These are phyloP conservation scores for Oophaga pumilio DNA, from an alignment of 2,113 vertebrate genomes.

Conservation along the genomic window DNA sequence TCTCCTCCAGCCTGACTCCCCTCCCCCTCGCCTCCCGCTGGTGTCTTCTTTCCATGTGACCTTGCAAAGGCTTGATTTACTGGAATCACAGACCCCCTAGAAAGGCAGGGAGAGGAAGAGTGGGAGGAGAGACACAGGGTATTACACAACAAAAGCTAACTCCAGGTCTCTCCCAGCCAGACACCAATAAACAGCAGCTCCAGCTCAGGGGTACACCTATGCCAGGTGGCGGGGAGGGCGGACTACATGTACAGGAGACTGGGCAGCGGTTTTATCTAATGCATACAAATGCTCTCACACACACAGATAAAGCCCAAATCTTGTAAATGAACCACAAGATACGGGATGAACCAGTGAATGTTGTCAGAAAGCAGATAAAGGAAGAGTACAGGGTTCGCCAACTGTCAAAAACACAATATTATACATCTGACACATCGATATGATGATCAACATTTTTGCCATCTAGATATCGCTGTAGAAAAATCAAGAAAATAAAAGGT, in stretches of 20 bases:
- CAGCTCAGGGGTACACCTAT: background rate
- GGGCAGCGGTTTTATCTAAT: background rate
- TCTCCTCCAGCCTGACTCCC: slow-evolving; percentile 29
- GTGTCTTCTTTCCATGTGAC: slow-evolving; percentile 60
- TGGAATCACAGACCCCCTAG: slow-evolving; percentile 58
- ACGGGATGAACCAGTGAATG: background rate
- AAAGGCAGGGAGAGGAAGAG: slow-evolving; percentile 55
- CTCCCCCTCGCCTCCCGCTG: slow-evolving; percentile 36
- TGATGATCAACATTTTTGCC: too few species aligned
- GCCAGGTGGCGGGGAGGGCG: background rate
- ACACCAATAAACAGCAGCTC: slow-evolving; percentile 49
- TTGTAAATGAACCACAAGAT: background rate
- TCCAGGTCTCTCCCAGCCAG: slow-evolving; percentile 48
- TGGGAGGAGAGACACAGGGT: slow-evolving; percentile 33
- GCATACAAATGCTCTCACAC: background rate
- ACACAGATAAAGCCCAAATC: background rate
- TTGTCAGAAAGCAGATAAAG: background rate
- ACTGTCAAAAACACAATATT: background rate
- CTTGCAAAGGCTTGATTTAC: slow-evolving; percentile 57
- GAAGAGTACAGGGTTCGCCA: background rate
- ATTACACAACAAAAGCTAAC: slow-evolving; percentile 53
- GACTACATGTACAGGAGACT: background rate
- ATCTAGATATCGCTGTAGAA: background rate
- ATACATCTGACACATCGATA: too few species aligned
- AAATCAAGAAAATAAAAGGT: background rate